phyloP scores from a whole-genome alignment of 53 echinoderm and acorn worm species.

The Echinometra lucunter region DNA sequence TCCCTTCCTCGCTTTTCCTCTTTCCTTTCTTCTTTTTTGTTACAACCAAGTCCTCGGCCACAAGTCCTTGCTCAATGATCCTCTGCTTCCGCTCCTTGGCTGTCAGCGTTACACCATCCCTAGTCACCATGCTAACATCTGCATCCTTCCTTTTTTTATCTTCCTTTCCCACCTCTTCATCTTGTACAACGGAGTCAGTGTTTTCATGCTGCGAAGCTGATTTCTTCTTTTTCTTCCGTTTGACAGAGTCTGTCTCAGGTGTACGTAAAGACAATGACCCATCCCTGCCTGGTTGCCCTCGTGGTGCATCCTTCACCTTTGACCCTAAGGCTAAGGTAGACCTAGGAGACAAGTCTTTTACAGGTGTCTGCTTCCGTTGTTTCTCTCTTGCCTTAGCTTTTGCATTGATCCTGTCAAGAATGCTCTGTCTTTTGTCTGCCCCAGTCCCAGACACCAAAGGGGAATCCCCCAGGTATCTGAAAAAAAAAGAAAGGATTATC shows the following conservation, averaged over 20 bases:
- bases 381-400: constrained; percentile 77
- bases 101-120: background rate
- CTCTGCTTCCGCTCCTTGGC: background rate
- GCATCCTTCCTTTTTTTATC: background rate
- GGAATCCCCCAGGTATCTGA: constrained; percentile 31
- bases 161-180: background rate
- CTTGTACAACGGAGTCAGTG: background rate
- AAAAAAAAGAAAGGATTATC: background rate
- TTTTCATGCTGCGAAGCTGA: background rate
- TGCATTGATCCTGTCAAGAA: constrained; percentile 81
- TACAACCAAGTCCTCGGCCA: background rate
- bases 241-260: background rate
- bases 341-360: background rate
- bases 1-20: constrained; percentile 43
- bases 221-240: constrained; percentile 40
- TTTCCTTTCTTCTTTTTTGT: constrained; percentile 48
- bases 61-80: background rate
- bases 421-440: constrained; percentile 24
- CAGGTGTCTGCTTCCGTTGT: background rate
- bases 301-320: background rate
- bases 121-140: background rate
- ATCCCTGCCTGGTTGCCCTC: background rate
- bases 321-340: no score
- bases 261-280: background rate
- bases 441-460: background rate